Evolutionary conservation across 1,140 invertebrate genomes (phyloP), one percentile per base, ranked within the genome.

Genomic region (Amphibalanus amphitrite): DNA sequence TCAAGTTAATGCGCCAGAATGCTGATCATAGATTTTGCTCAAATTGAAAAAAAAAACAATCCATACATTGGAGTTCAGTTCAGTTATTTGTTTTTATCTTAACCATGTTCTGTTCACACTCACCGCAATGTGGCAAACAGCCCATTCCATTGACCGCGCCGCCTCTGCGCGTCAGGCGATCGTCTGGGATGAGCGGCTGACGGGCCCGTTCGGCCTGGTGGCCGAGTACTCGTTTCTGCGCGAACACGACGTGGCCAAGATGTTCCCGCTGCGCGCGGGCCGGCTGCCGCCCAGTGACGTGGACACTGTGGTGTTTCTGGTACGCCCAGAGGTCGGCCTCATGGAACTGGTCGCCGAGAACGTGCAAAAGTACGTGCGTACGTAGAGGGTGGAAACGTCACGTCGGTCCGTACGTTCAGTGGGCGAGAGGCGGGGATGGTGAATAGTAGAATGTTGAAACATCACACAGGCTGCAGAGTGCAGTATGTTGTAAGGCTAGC

Each of bases 101-200:
- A n/a, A n/a, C n/a, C n/a, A n/a, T n/a, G n/a, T n/a, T n/a, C n/a
- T n/a, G n/a, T n/a, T n/a, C n/a, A n/a, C n/a, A n/a, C n/a, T n/a
- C n/a, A n/a, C n/a, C n/a, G n/a, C n/a, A n/a, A n/a, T n/a, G n/a
- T n/a, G n/a, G n/a, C n/a, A n/a, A n/a, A n/a, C n/a, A n/a, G n/a
- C n/a, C n/a, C n/a, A n/a, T n/a, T n/a, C n/a, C n/a, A n/a, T n/a
- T n/a, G n/a, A n/a, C n/a, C n/a, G n/a, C 38, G 6, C 38, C 17
- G 38, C 38, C 17, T 38, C 6, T 38, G 6, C 38, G 6, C 17
- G 38, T 6, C 74, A 92, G 90, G 89, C 89, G 23, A 87, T 95
- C 72, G 88, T 97, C 68, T 93, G 93, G 89, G 94, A 97, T 80
- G 89, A 93, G 78, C 87, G 88, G 71, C 82, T 98, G 68, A 90